Conservation (phyloP, 2,888 invertebrate species). For the Dryobota labecula region DNA sequence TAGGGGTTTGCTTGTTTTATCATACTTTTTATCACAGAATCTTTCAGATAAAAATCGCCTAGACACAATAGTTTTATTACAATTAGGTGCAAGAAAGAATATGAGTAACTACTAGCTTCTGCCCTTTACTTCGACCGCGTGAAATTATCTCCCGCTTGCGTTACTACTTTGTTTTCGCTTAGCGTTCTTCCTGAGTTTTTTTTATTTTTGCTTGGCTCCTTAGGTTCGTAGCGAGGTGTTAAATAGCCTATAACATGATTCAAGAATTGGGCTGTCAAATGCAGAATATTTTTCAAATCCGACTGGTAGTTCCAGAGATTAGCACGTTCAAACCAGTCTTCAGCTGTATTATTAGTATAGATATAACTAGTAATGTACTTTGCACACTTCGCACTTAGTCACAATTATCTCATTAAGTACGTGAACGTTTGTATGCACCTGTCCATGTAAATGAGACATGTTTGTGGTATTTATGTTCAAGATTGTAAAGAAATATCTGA, state of each 20-base stretch:
- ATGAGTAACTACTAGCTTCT: not conserved
- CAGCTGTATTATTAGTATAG: too few relatives aligned
- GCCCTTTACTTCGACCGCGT: too few relatives aligned
- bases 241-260: not conserved
- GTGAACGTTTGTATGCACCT: conserved; percentile 32
- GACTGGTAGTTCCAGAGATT: not conserved
- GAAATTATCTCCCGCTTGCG: too few relatives aligned
- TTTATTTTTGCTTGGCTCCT: not conserved
- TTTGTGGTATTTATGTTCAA: conserved; percentile 28
- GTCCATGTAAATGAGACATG: conserved; percentile 31
- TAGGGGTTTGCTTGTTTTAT: not conserved
- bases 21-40: not conserved
- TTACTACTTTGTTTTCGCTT: not conserved
- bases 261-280: not conserved
- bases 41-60: not conserved
- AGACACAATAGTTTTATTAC: conserved; percentile 1
- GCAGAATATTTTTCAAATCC: not conserved
- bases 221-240: not conserved
- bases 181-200: not conserved
- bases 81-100: not conserved
- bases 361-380: conserved; percentile 8
- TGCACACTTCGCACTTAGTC: conserved; percentile 23
- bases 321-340: too few relatives aligned
- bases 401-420: conserved; percentile 31
- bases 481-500: conserved; percentile 4